phyloP scores from a whole-genome alignment of 2,113 vertebrate species.

The Piprites chloris region DNA sequence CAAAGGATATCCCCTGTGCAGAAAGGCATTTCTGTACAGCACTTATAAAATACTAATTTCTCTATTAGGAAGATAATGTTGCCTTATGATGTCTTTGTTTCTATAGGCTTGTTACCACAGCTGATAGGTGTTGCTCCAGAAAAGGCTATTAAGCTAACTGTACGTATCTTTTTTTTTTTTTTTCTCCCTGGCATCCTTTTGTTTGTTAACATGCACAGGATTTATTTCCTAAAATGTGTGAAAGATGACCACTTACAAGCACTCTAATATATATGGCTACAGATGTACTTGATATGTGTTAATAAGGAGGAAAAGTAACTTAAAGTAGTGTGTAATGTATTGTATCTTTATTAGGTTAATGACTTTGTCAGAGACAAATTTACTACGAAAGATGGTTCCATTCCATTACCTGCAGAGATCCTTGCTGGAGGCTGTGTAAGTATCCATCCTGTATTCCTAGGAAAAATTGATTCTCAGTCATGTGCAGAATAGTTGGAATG shows the following conservation, averaged over 20 bases:
- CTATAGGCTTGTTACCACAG: constrained; percentile 91
- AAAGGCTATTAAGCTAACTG: constrained; percentile 97
- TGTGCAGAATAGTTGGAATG: not conserved
- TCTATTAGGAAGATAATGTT: constrained; percentile 48
- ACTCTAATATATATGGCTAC: constrained; percentile 22
- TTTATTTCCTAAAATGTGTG: constrained; percentile 44
- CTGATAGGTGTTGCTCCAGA: constrained; percentile 96
- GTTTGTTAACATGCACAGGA: not conserved
- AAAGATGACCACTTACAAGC: constrained; percentile 32
- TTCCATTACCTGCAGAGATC: constrained; percentile 86
- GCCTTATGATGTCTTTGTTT: constrained; percentile 61
- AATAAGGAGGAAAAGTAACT: not conserved
- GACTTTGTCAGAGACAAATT: constrained; percentile 98
- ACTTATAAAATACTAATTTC: not conserved
- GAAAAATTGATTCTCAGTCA: not conserved
- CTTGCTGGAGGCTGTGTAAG: constrained; percentile 92
- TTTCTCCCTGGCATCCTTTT: not conserved
- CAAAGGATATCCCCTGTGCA: not conserved
- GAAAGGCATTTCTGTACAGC: not conserved
- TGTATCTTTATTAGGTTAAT: constrained; percentile 83
- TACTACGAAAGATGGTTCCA: constrained; percentile 82
- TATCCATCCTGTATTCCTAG: constrained; percentile 19
- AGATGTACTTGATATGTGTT: constrained; percentile 5
- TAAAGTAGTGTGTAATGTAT: constrained; percentile 34
- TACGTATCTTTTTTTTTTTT: constrained; percentile 77